These are phyloP conservation scores for Orthosia incerta DNA, from an alignment of 2,888 invertebrate genomes.

Conservation along the genomic window DNA sequence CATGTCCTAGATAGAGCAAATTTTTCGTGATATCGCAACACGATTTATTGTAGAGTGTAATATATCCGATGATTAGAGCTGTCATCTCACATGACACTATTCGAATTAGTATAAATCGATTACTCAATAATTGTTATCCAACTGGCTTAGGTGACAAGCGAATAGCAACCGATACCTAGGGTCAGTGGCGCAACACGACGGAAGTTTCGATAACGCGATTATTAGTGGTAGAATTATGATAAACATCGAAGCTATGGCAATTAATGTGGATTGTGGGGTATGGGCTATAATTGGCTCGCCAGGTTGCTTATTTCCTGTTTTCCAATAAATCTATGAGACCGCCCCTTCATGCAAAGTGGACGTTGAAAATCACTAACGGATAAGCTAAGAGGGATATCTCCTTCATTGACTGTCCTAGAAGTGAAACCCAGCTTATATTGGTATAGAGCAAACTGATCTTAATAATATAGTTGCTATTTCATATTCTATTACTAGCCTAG, in stretches of 20 bases:
- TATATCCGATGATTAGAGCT: conserved; percentile 68
- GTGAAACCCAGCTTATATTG: conserved; percentile 15
- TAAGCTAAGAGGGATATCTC: conserved; percentile 9
- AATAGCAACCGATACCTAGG: conserved; percentile 80
- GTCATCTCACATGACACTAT: conserved; percentile 68
- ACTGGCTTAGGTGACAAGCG: conserved; percentile 83
- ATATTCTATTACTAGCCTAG: conserved; percentile 9
- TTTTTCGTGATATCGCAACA: conserved; percentile 49
- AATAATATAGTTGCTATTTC: conserved; percentile 11
- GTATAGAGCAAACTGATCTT: conserved; percentile 3
- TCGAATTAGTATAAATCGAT: conserved; percentile 72
- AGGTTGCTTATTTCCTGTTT: conserved; percentile 66
- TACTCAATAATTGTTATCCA: conserved; percentile 86
- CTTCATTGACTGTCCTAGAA: conserved; percentile 16
- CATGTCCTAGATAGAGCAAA: conserved; percentile 45
- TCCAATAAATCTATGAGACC: conserved; percentile 23
- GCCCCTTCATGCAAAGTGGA: neutral
- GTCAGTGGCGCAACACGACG: conserved; percentile 82
- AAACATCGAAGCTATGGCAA: conserved; percentile 79
- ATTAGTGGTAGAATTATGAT: conserved; percentile 81
- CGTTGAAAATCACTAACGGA: conserved; percentile 1
- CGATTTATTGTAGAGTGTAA: conserved; percentile 45
- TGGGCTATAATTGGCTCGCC: conserved; percentile 69
- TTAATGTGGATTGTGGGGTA: conserved; percentile 65
- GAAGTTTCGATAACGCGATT: conserved; percentile 84